Percentiles rank a stretch among this genome's conserved stretches.
These are phyloP conservation scores for Piliocolobus tephrosceles DNA, from an alignment of 2,113 vertebrate species.

Conservation along the genomic window DNA sequence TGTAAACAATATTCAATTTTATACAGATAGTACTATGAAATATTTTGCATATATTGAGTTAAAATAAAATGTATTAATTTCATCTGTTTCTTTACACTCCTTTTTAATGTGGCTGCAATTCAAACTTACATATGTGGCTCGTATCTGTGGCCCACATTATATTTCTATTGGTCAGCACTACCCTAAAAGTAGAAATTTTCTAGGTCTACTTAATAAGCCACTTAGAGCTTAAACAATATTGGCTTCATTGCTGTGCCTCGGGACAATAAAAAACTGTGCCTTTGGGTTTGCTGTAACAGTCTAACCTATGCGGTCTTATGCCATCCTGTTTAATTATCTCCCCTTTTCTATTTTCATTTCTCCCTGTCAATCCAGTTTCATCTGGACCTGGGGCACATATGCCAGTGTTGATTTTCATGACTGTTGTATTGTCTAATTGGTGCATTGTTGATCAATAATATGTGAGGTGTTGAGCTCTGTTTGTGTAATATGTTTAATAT, in stretches of 20 bases:
- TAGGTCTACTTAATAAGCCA: constrained; percentile 9
- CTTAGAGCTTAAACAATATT: not conserved
- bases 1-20: not conserved
- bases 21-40: not conserved
- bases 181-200: not conserved
- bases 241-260: not conserved
- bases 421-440: constrained; percentile 41
- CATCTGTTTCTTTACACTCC: not conserved
- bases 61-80: not conserved
- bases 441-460: constrained; percentile 53
- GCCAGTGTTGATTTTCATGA: constrained; percentile 50
- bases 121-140: not conserved
- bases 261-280: not conserved
- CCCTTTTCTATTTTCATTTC: not conserved
- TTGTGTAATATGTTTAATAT: constrained; percentile 59
- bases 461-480: constrained; percentile 40
- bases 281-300: not conserved
- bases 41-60: not conserved
- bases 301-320: not conserved
- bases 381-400: constrained; percentile 13
- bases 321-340: not conserved
- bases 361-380: not conserved
- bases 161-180: not conserved
- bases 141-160: not conserved
- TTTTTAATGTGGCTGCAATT: not conserved